These are phyloP conservation scores for Alentia gelatinosa DNA, from an alignment of 2,888 invertebrate genomes.

Conservation along the genomic window DNA sequence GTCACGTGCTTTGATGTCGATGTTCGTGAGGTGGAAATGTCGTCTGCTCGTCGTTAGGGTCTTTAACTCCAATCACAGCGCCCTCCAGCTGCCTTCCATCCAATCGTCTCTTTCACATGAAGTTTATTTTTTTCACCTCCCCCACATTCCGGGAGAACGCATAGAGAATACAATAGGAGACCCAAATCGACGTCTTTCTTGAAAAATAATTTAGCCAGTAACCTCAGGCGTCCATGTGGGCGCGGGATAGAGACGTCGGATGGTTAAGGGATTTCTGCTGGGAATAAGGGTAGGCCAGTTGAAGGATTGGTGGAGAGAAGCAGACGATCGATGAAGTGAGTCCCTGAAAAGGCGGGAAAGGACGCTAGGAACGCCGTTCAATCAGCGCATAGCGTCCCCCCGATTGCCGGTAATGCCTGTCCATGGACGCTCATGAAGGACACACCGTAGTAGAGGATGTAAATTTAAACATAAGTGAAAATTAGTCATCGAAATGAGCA, in stretches of 20 bases:
- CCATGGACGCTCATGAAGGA: not conserved
- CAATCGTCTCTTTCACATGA: not conserved
- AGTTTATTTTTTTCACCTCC: no score
- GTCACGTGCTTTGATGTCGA: not conserved
- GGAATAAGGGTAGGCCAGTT: not conserved
- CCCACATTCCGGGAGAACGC: no score
- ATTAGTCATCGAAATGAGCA: no score
- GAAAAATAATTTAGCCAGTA: not conserved
- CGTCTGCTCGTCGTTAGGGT: not conserved
- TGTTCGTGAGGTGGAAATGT: not conserved
- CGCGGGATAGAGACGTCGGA: no score
- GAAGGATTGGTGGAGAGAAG: not conserved
- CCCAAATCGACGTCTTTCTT: not conserved
- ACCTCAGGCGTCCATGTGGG: not conserved
- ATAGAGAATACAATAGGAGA: no score
- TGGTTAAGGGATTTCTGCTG: not conserved
- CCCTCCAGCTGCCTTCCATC: not conserved
- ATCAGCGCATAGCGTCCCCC: not conserved
- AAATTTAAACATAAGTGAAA: no score
- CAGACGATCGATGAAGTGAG: not conserved
- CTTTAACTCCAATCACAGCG: not conserved
- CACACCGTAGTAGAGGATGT: no score
- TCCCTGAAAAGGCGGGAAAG: not conserved
- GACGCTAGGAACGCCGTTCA: not conserved
- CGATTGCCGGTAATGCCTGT: not conserved